Evolutionary conservation across 2,113 vertebrate species (phyloP), one percentile per base, ranked within the genome.

Genomic region (Oryzias javanicus): DNA sequence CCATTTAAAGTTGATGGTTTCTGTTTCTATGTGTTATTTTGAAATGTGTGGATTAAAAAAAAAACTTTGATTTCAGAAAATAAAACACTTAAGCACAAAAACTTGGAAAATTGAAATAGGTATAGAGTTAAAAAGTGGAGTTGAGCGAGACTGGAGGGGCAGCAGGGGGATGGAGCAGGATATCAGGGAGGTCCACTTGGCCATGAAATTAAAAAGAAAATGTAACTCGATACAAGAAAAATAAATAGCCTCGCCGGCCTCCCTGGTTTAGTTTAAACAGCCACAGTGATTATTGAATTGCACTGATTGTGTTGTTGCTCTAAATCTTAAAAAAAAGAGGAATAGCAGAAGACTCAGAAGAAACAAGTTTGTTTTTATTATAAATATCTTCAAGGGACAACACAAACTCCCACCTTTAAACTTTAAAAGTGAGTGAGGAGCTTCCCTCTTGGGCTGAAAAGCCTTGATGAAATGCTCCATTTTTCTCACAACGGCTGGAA

Each of bases 141-240:
- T 10, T 35, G 15, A 59, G 46, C 6, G 42, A 57, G 56, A 40
- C 16, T 17, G 10, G 44, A 19, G 48, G 48, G 55, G 20, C 24
- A 14, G 49, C 6, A 18, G 35, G 15, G 54, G 49, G 35, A 24
- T 53, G 42, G 53, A 60, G 68, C 79, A 84, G 73, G 69, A 84
- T 70, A 81, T 81, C 70, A 76, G 79, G 80, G 83, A 82, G 83
- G 81, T 87, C 85, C 54, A 52, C 71, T 74, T 84, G 72, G 79
- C 77, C 86, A 81, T 83, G 83, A 81, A 86, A 88, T 84, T 78
- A 88, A 86, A 84, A 81, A 79, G 76, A 20, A 71, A 84, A 84
- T 76, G 86, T 80, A 88, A 88, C 29, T 19, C 0, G 77, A 88
- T 75, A 71, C 81, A 81, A 70, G 76, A 55, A 78, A 86, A 88